Base-by-base conservation (phyloP, 2,888 invertebrate species). In the Drosophila affinis region DNA sequence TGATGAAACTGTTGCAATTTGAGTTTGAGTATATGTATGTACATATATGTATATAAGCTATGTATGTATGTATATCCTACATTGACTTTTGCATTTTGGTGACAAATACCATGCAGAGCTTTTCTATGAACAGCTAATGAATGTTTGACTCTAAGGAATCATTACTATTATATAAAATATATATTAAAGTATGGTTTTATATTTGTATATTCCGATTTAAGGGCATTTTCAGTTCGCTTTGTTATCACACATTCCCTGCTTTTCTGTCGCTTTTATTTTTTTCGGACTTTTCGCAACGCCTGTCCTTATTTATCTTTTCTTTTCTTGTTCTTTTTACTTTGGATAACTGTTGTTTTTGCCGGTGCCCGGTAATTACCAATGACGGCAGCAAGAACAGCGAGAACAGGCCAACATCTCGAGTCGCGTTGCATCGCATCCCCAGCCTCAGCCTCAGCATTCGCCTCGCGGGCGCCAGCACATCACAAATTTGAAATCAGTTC, bases 401-500 rank as follows among this genome's bases (percentile, higher is more conserved):
- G 71, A 71, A 60, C 51, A 59, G 48, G 64, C 64, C 46, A 67
- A 67, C 54, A 34, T 44, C 9, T 29, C 27, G 27, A 7, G 27
- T 27, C 27, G 27, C 7, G 9, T 27, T 3, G 21, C 21, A 21
- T 64, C 69, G 52, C 51, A 76, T 70, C 72, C 45, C 24, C 24
- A 24, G 24, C 24, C 24, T 3, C 27, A 9, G 27, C 9, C 27
- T 9, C 14, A 7, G 39, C 39, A 39, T 39, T 39, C n/a, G 39
- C 39, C 39, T 39, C 39, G 39, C 39, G 39, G 39, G 39, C n/a
- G 39, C 39, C 7, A n/a, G 86, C 60, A 86, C 73, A 83, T 72
- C 83, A 85, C 78, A 84, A 87, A 86, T 88, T 84, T 88, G 81
- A 84, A 83, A 84, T 83, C 88, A 88, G 83, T 83, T 87, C 87